Evolutionary conservation across 2,888 invertebrate species (phyloP), one percentile per base, ranked within the genome.

Genomic region (Eupithecia subfuscata): DNA sequence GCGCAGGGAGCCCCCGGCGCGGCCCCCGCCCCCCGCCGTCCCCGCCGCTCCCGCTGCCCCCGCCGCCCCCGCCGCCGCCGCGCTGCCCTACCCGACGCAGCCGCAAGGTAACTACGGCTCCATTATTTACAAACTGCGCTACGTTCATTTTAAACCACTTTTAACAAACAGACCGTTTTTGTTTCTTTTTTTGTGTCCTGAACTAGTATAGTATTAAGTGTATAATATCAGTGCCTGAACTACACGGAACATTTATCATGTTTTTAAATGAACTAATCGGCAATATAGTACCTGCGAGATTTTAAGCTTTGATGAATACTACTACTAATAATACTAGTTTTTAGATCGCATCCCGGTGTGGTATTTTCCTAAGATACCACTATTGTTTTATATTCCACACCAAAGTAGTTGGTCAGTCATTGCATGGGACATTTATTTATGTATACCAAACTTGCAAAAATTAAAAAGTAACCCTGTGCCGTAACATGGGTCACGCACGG

Each of bases 31-130:
- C 80, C 90, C 83, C 73, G 87, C 78, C 52, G 83, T 87, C 48
- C 84, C 92, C 68, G 83, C 93, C 40, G 83, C 92, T 30, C 83
- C 93, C 40, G 83, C 92, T 67, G 83, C 93, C 40, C 82, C 92
- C 34, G 83, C 93, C 40, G 83, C 92, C 68, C 83, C 93, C 40
- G 82, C 94, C 71, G 82, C 91, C 78, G 87, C 95, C 34, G 94
- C 92, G 80, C 92, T 97, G 85, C 97, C 97, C 25, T 97, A 97
- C 93, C 97, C 97, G 18, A 90, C 95, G 67, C 96, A 96, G 84
- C 96, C 97, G 25, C 97, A 97, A 85, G 97, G 97, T 82, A 80
- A 73, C 25, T 25, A 14, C 8, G 12, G 11, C 52, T 56, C 52
- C 22, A 56, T 30, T 22, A 22, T n/a, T 52, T n/a, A 52, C 52